Evolutionary conservation across 2,113 vertebrate species (phyloP).

Genomic region (Hippocampus barbouri): DNA sequence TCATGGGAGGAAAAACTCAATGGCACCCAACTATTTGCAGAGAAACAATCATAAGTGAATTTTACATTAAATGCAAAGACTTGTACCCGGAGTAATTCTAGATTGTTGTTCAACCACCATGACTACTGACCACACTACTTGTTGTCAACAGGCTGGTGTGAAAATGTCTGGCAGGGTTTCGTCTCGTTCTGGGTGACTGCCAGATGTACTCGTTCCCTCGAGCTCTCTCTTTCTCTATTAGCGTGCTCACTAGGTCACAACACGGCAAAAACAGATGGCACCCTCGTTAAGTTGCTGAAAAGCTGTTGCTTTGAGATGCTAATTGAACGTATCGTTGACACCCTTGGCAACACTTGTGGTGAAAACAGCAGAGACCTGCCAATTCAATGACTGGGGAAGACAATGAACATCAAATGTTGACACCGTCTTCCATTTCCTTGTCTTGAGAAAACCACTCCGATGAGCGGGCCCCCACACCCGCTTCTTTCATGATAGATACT

Average conservation of each 20-base stretch:
- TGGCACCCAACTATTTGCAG: too few species aligned
- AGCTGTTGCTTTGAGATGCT: constrained; percentile 44
- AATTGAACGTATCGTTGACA: constrained; percentile 54
- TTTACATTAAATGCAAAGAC: too few species aligned
- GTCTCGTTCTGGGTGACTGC: constrained; percentile 54
- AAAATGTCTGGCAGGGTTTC: constrained; percentile 52
- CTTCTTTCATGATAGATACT: too few species aligned
- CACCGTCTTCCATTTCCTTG: not conserved
- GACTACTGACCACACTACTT: constrained; percentile 14
- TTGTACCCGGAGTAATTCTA: not conserved
- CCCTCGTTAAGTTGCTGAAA: constrained; percentile 29
- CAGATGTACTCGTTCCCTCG: constrained; percentile 38
- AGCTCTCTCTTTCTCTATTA: constrained; percentile 22
- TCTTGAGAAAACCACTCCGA: not conserved
- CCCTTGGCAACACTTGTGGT: constrained; percentile 9
- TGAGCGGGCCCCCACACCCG: too few species aligned
- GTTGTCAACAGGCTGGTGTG: constrained; percentile 48
- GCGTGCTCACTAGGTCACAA: constrained; percentile 54
- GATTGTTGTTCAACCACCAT: constrained; percentile 49
- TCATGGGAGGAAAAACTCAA: too few species aligned
- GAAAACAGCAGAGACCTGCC: constrained; percentile 16
- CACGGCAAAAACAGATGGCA: constrained; percentile 68
- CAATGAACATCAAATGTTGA: not conserved
- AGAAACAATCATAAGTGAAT: too few species aligned
- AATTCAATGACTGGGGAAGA: constrained; percentile 29